Evolutionary conservation across 37 sponge, comb jelly and placozoan genomes (phyloP).

Genomic region (Crambe crambe): DNA sequence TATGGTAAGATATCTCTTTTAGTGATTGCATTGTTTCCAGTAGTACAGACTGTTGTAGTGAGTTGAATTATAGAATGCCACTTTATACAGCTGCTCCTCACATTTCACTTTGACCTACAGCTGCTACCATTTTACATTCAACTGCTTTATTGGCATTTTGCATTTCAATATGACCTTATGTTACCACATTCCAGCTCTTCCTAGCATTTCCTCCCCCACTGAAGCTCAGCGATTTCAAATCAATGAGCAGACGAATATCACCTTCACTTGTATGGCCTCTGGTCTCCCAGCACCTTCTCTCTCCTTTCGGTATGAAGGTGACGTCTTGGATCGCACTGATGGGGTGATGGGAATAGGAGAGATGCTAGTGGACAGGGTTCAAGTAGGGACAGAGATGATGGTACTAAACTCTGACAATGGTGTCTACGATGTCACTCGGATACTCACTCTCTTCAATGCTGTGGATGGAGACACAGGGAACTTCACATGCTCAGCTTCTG

Average conservation of each 20-base stretch:
- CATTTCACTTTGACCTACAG: not conserved
- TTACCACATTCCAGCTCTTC: not conserved
- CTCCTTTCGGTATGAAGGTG: conserved; percentile 18
- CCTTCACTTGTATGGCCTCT: conserved; percentile 51
- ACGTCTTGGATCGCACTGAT: not conserved
- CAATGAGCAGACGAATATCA: conserved; percentile 27
- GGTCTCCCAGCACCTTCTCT: conserved; percentile 70
- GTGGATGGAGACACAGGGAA: conserved; percentile 34
- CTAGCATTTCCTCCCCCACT: not conserved
- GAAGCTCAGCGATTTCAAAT: not conserved
- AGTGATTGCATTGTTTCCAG: too few relatives aligned
- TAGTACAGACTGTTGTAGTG: too few relatives aligned
- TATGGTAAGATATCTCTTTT: conserved; percentile 21
- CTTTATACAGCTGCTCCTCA: not conserved
- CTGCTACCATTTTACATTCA: not conserved
- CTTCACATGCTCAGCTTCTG: conserved; percentile 42
- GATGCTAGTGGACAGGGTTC: not conserved
- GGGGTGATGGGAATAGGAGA: not conserved
- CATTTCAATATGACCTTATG: not conserved
- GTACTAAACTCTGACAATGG: not conserved
- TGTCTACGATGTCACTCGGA: conserved; percentile 13
- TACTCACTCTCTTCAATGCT: conserved; percentile 31
- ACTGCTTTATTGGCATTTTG: too few relatives aligned
- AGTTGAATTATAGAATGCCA: too few relatives aligned
- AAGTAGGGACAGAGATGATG: not conserved